phyloP scores from a whole-genome alignment of 2,113 vertebrate species.

The Ornithorhynchus anatinus region DNA sequence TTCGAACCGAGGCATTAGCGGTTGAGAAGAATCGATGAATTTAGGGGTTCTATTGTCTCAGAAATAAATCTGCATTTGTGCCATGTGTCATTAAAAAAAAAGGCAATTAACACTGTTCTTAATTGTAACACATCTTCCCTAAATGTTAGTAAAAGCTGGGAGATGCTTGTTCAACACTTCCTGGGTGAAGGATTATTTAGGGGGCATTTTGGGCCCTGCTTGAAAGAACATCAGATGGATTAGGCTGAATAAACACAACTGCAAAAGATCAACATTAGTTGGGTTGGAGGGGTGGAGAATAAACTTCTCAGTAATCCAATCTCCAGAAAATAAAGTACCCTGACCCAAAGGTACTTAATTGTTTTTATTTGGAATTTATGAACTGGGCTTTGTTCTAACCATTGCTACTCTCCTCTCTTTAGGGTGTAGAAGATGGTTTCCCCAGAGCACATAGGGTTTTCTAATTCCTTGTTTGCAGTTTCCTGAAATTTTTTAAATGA shows the following conservation, averaged over 20 bases:
- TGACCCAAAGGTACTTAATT: conserved; percentile 63
- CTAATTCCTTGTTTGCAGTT: conserved; percentile 42
- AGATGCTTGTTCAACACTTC: conserved; percentile 62
- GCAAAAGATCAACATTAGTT: no score
- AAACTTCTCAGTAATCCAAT: conserved; percentile 62
- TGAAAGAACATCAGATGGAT: conserved; percentile 62
- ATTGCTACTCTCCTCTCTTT: conserved; percentile 59
- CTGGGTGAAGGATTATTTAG: conserved; percentile 58
- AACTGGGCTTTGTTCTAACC: conserved; percentile 59
- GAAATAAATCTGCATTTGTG: conserved; percentile 65
- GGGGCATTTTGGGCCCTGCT: conserved; percentile 72
- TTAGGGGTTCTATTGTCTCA: conserved; percentile 61
- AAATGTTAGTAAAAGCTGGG: conserved; percentile 67
- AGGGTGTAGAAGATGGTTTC: conserved; percentile 49
- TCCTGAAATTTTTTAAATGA: conserved; percentile 23
- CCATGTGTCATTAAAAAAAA: conserved; percentile 56
- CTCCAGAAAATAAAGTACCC: conserved; percentile 61
- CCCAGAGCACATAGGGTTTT: conserved; percentile 56
- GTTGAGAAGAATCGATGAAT: conserved; percentile 39
- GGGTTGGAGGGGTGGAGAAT: background rate
- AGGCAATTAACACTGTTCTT: conserved; percentile 54
- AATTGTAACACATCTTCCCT: conserved; percentile 66
- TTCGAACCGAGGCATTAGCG: conserved; percentile 55
- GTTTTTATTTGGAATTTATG: conserved; percentile 58
- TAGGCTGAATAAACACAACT: conserved; percentile 58